Evolutionary conservation across 2,888 invertebrate species (phyloP).

Genomic region (Ceratothoa steindachneri): DNA sequence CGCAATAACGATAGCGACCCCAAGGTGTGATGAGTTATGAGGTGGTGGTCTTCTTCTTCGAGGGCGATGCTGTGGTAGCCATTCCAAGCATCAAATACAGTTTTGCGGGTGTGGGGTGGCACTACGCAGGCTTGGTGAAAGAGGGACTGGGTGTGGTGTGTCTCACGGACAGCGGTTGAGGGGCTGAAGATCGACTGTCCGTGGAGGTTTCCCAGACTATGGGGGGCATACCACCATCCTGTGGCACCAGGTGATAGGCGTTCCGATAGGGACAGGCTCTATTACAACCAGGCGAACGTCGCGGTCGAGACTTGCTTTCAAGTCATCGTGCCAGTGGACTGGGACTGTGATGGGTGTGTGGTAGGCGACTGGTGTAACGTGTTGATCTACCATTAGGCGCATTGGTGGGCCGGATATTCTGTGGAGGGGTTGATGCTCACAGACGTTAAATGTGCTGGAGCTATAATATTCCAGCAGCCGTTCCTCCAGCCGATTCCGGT

Average conservation of each 20-base stretch:
- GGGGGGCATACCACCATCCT: constrained; percentile 26
- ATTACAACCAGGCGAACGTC: constrained; percentile 11
- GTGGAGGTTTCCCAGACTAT: constrained; percentile 9
- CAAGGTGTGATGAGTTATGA: too few species aligned
- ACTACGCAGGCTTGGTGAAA: too few species aligned
- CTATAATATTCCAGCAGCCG: too few species aligned
- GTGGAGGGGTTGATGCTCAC: too few species aligned
- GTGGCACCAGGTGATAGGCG: constrained; percentile 9
- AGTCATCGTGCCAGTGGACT: constrained; percentile 20
- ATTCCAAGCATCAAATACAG: too few species aligned
- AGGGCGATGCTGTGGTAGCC: too few species aligned
- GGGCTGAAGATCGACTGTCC: constrained; percentile 19
- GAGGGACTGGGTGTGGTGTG: neutral
- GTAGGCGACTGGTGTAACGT: constrained; percentile 16
- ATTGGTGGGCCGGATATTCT: too few species aligned
- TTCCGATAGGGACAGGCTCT: constrained; percentile 16
- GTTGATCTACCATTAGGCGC: constrained; percentile 13
- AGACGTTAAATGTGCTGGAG: constrained; percentile 24
- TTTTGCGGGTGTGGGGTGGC: too few species aligned
- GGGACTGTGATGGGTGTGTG: constrained; percentile 20
- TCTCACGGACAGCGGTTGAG: constrained; percentile 26
- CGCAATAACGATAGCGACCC: too few species aligned
- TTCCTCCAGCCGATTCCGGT: too few species aligned
- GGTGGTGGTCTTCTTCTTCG: too few species aligned
- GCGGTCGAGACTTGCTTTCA: constrained; percentile 20